A percentile compares a stretch with the other conserved stretches of the same genome.
Evolutionary conservation across 1,140 invertebrate genomes (phyloP).

Genomic region (Aporrectodea caliginosa): DNA sequence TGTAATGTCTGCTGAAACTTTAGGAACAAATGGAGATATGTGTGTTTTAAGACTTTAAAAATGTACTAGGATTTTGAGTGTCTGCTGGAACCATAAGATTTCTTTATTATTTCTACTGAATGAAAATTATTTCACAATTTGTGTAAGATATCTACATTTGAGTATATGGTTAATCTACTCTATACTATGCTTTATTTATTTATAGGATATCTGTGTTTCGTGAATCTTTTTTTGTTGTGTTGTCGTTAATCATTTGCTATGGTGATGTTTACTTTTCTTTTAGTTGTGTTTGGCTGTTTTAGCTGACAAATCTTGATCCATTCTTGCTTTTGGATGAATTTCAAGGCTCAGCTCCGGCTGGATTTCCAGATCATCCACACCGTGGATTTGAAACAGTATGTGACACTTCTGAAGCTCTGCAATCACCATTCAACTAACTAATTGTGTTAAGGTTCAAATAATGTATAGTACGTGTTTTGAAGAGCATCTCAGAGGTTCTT

Average conservation of each 20-base stretch:
- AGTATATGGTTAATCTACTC: neutral
- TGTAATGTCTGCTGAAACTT: too few relatives aligned
- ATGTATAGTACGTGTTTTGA: neutral
- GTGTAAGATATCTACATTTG: too few relatives aligned
- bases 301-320: constrained; percentile 55
- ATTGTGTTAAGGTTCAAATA: neutral
- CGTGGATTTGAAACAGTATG: constrained; percentile 59
- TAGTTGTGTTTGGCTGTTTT: constrained; percentile 11
- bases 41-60: too few relatives aligned
- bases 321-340: constrained; percentile 59
- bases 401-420: constrained; percentile 2
- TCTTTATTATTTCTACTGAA: too few relatives aligned
- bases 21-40: too few relatives aligned
- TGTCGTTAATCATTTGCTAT: constrained; percentile 11
- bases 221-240: constrained; percentile 16
- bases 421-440: neutral
- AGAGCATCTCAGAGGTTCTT: too few relatives aligned
- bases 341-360: constrained; percentile 48
- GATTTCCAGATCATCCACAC: constrained; percentile 59
- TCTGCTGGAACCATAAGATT: too few relatives aligned
- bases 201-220: neutral
- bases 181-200: neutral
- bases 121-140: too few relatives aligned
- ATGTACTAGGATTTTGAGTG: too few relatives aligned
- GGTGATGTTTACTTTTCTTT: neutral